Percentiles rank a stretch among this genome's conserved stretches.
Conservation (phyloP, 92 coral and sea anemone genomes). For the Virgularia gustaviana region DNA sequence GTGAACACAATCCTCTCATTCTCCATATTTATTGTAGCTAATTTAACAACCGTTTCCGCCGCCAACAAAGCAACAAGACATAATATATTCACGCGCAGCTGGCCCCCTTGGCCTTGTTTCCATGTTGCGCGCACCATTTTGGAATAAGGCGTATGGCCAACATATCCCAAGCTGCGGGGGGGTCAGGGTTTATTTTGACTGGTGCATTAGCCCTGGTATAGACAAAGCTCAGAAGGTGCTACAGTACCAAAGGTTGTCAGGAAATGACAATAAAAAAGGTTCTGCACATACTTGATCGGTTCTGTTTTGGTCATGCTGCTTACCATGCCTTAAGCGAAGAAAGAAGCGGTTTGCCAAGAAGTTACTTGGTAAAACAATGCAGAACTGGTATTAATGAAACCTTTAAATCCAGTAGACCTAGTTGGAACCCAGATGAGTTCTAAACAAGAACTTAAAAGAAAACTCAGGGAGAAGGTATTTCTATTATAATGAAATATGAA, state of each 20-base stretch:
- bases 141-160: too few species aligned
- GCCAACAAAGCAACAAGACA: constrained; percentile 4
- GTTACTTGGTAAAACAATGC: constrained; percentile 40
- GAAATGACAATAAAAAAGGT: too few species aligned
- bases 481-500: not conserved
- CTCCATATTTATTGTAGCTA: too few species aligned
- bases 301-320: constrained; percentile 42
- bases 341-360: constrained; percentile 1
- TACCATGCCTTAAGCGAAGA: constrained; percentile 32
- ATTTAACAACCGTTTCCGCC: too few species aligned
- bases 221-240: too few species aligned
- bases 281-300: constrained; percentile 32
- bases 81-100: not conserved
- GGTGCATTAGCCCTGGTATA: too few species aligned
- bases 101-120: too few species aligned
- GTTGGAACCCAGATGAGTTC: constrained; percentile 37
- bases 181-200: too few species aligned
- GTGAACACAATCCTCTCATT: too few species aligned
- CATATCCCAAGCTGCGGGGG: too few species aligned
- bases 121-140: constrained; percentile 21
- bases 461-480: constrained; percentile 18
- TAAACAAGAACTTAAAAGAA: constrained; percentile 2
- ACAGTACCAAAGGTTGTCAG: too few species aligned
- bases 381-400: constrained; percentile 14
- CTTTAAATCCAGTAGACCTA: constrained; percentile 27